Base-by-base conservation (phyloP, 2,113 vertebrate genomes). In the Melanocharis versteri region DNA sequence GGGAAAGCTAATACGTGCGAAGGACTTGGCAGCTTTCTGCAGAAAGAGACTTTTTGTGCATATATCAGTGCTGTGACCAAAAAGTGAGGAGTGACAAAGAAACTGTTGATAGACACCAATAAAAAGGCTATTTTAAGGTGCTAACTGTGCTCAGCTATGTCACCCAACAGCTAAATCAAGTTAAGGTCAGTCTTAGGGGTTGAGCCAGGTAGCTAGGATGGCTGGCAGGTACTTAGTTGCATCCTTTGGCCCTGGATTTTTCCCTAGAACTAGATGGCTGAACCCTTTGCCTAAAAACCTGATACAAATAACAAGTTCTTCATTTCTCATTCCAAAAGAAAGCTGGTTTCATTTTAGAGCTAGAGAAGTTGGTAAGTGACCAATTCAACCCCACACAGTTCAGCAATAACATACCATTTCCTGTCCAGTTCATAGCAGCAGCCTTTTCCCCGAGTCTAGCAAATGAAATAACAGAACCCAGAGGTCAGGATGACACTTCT, bases 1-100 rank as follows among this genome's bases (percentile, higher is more conserved):
- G 3, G 30, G 24, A 58, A 51, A n/a, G 42, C 37, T 40, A 18
- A n/a, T 7, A 17, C 0, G 0, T 54, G 16, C 1, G 0, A 3
- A 22, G 58, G 40, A 39, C 20, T 56, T 39, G 6, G 23, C 40
- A 69, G 54, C 21, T 33, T 87, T 80, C 39, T 53, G 47, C 61
- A 48, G 61, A 17, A 62, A 73, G 31, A 60, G 37, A 14, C 21
- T 13, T 76, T 83, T 40, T 39, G 61, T 71, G 51, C 20, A 15
- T 44, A 0, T 26, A 13, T 33, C 23, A 19, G 21, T 39, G 12
- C 40, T 48, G 48, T 65, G 81, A 24, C 45, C 39, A 53, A 81
- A 65, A n/a, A 22, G 24, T n/a, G 42, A 93, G 50, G 13, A 42
- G 24, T 84, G 64, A 56, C 31, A 58, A 58, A 61, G 28, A 37